Evolutionary conservation across 2,113 vertebrate species (phyloP).

Genomic region (Noturus placidus): DNA sequence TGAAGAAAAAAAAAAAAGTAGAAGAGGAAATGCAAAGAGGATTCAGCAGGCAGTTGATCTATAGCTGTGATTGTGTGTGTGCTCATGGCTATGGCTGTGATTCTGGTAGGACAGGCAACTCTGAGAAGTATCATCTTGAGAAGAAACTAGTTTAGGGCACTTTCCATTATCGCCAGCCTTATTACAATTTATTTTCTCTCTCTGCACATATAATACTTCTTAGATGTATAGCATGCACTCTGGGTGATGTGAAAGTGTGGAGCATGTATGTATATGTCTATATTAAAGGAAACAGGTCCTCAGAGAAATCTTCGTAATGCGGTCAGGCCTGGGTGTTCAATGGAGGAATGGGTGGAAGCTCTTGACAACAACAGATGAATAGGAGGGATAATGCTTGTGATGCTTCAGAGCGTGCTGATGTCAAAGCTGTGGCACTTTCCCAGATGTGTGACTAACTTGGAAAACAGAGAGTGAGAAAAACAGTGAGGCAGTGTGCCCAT

Average conservation of each 20-base stretch:
- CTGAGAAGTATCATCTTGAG: not conserved
- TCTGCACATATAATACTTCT: not conserved
- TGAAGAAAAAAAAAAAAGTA: not conserved
- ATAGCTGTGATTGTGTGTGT: not conserved
- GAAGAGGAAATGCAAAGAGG: not conserved
- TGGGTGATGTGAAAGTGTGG: slow-evolving; percentile 6
- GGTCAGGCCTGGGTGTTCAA: not conserved
- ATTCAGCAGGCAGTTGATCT: not conserved
- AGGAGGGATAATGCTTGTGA: not conserved
- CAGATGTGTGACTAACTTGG: not conserved
- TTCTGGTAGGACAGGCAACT: slow-evolving; percentile 13
- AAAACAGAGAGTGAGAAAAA: slow-evolving; percentile 7
- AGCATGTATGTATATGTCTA: not conserved
- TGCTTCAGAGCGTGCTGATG: not conserved
- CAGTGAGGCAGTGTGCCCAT: not conserved
- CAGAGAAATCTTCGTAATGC: not conserved
- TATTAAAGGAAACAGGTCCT: slow-evolving; percentile 9
- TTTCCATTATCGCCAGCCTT: slow-evolving; percentile 9
- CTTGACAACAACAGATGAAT: slow-evolving; percentile 10
- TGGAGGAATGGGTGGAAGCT: not conserved
- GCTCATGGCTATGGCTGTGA: not conserved
- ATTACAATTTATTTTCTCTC: slow-evolving; percentile 13
- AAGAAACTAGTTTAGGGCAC: not conserved
- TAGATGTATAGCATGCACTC: slow-evolving; percentile 5
- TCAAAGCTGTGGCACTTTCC: not conserved